Evolutionary conservation across 2,888 invertebrate genomes (phyloP), one percentile per base, ranked within the genome.

Genomic region (Scaeva pyrastri): DNA sequence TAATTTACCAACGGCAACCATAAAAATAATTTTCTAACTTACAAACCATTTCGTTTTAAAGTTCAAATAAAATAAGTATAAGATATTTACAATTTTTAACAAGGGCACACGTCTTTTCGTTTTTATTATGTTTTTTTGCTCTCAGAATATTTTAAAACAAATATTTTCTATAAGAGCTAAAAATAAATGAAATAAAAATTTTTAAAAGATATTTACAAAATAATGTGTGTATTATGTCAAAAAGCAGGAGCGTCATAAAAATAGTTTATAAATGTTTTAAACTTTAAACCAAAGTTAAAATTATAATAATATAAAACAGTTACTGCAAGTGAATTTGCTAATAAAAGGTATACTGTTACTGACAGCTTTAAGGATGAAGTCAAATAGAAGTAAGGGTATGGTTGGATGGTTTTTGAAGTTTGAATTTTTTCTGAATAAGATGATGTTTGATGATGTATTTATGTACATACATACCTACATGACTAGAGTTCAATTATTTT

Each of bases 101-200:
- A 64, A 43, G 8, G 21, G 41, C 41, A 41, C 43, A 1, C 14
- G 12, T 48, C 0, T 56, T 2, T 31, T 31, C 4, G 8, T 31
- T 56, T 41, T 41, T 21, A 31, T 58, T 36, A 36, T 26, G 26
- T 48, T 45, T 26, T 1, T 21, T 66, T 75, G 48, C 58, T 41
- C 76, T 76, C 41, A 70, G 31, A 77, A 77, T 60, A 77, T 77
- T 77, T 62, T 70, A 50, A 73, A 73, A 73, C 39, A 73, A 62
- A 73, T 73, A 73, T 62, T 31, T 36, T 60, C 23, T 58, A 39
- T 21, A 50, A 41, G 23, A 52, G 41, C 50, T 16, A 60, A 80
- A 60, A 70, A 48, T 45, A 70, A 55, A 60, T 45, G 11, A 62
- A 26, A 45, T 43, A 31, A 31, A 23, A 16, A 26, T 62, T 36